Base-by-base conservation (phyloP, 2,797 vertebrate genomes). In the Chrosomus eos region DNA sequence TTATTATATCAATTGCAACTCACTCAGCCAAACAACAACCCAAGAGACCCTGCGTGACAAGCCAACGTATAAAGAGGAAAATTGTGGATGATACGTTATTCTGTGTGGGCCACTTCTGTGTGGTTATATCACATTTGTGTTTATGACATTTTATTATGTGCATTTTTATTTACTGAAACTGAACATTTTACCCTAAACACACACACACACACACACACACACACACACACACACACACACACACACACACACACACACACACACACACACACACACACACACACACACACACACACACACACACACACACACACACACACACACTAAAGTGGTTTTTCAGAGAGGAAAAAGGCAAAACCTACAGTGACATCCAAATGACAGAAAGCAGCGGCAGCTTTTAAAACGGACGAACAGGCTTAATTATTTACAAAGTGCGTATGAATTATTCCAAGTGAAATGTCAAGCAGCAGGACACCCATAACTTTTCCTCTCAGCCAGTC, bases 381-480 rank as follows among this genome's bases (percentile, higher is more conserved):
- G 71, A 40, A 82, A 88, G 74, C 88, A 88, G 85, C 31, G 68
- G 81, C 75, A 88, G 80, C 81, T 85, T 82, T 89, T 84, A 84
- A 90, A 84, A 86, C 31, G 67, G 77, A 86, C 77, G 68, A 62
- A 74, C 38, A 1, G 88, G 88, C 62, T 93, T 89, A 92, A 92
- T 91, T 92, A 93, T 93, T 93, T 91, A 92, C 91, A 91, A 88
- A 79, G 31, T 91, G 90, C 76, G 82, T 87, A 90, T 92, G 89
- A 94, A 93, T 92, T 91, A 93, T 94, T 93, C 86, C 89, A 86
- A 66, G 84, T 86, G 82, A 93, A 93, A 92, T 89, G 88, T 62
- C 90, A 92, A 92, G 88, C 87, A 90, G 64, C 45, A 88, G 87
- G 81, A 85, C 77, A 82, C 58, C 67, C 53, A 68, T 74, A 73